Evolutionary conservation across 2,888 invertebrate species (phyloP).

Genomic region (Eumacrocentrus americanus): DNA sequence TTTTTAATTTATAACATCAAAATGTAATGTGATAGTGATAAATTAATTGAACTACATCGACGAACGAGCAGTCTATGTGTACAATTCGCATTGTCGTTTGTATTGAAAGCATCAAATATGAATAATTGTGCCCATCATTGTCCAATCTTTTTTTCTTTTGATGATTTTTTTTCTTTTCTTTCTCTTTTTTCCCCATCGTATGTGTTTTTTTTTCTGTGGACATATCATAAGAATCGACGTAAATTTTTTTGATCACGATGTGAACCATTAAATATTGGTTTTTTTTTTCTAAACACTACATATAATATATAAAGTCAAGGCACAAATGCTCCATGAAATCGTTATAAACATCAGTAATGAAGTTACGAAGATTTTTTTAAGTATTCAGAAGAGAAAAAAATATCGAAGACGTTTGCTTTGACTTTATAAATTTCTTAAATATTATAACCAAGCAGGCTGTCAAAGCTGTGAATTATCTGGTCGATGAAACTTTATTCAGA

Average conservation of each 20-base stretch:
- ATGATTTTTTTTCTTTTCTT: constrained; percentile 48
- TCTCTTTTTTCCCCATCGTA: constrained; percentile 59
- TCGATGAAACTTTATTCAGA: not conserved
- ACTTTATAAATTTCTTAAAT: not conserved
- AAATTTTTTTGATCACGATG: constrained; percentile 44
- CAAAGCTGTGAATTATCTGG: not conserved
- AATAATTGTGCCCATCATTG: constrained; percentile 60
- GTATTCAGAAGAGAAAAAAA: not conserved
- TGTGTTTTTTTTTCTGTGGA: constrained; percentile 61
- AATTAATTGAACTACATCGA: constrained; percentile 55
- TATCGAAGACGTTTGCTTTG: not conserved
- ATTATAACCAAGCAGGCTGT: not conserved
- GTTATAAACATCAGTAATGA: no score
- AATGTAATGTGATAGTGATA: constrained; percentile 1
- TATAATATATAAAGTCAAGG: constrained; percentile 22
- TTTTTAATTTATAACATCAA: constrained; percentile 1
- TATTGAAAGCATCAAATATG: constrained; percentile 54
- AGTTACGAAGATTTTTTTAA: no score
- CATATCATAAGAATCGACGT: constrained; percentile 60
- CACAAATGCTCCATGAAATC: no score
- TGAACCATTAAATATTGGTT: constrained; percentile 25
- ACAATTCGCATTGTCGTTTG: constrained; percentile 37
- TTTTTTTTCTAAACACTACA: constrained; percentile 24
- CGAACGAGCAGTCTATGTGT: constrained; percentile 48
- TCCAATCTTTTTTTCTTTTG: constrained; percentile 57